Base-by-base conservation (phyloP, 2,113 vertebrate genomes). In the Nyctereutes procyonoides region DNA sequence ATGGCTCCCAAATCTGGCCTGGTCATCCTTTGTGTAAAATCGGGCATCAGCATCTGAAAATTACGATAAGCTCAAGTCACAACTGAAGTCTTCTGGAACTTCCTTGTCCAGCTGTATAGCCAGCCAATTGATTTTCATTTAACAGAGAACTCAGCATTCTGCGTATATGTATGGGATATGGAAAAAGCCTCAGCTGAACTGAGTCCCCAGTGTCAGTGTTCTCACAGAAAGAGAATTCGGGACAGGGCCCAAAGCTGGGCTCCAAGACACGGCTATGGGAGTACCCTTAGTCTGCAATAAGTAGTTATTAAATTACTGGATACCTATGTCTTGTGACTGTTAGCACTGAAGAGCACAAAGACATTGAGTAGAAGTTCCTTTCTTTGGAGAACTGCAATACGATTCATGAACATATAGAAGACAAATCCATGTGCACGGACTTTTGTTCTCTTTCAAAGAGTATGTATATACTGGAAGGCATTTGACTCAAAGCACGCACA, bases 41-140 rank as follows among this genome's bases (percentile, higher is more conserved):
- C 26, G 28, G 65, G 67, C 1, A 3, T 85, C 79, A 17, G 58
- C 20, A 6, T 35, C 8, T 56, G 69, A 74, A 73, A 51, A 79
- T 67, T 35, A 95, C 4, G 85, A n/a, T n/a, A 62, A 77, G n/a
- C 24, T 60, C 24, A 60, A 22, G 71, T 85, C 69, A 86, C 79
- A 81, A 79, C 8, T 28, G 58, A 97, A 98, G 93, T 32, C 22
- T 32, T 65, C 48, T 79, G 55, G 93, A 93, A 94, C 48, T 43
- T 85, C 55, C 84, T 83, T 9, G 13, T 83, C 93, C n/a, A 76
- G 38, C 43, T n/a, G 28, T 7, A 35, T 8, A 85, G 53, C 15
- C 65, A 35, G 43, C 51, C 76, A 90, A 43, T 3, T 28, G 32
- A 67, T 35, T 74, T 88, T n/a, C 92, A 53, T 81, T 92, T 84